phyloP scores from a whole-genome alignment of 2,888 invertebrate species.

The Drosophila cracens region DNA sequence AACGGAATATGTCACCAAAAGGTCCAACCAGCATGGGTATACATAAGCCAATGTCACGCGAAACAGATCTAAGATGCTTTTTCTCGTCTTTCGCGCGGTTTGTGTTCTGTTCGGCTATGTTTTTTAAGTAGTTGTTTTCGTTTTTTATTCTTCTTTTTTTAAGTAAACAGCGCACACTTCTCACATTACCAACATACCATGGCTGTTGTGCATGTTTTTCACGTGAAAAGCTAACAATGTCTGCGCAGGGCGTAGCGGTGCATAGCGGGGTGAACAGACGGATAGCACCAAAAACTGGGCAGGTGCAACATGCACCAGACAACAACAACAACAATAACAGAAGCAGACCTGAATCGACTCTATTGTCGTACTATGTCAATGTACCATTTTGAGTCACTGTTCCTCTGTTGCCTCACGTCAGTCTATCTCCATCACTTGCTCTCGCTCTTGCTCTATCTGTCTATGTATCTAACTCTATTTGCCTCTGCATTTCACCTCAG shows the following conservation, averaged over 20 bases:
- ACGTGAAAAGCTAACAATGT: constrained; percentile 55
- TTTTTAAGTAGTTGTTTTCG: constrained; percentile 4
- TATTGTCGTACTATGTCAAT: constrained; percentile 56
- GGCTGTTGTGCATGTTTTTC: constrained; percentile 56
- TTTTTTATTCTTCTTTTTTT: constrained; percentile 12
- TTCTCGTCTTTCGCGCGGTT: constrained; percentile 4
- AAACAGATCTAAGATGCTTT: constrained; percentile 28
- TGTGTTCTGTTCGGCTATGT: constrained; percentile 1
- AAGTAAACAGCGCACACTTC: constrained; percentile 53
- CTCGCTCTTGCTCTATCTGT: constrained; percentile 7
- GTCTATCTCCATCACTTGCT: constrained; percentile 1
- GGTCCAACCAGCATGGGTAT: not conserved
- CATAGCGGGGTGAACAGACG: not conserved
- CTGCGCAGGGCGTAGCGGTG: constrained; percentile 3
- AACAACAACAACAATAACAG: constrained; percentile 14
- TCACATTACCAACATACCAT: constrained; percentile 57
- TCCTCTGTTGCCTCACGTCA: constrained; percentile 7
- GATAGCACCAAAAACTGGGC: constrained; percentile 45
- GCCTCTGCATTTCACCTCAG: constrained; percentile 62
- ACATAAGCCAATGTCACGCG: constrained; percentile 14
- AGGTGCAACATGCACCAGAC: constrained; percentile 72
- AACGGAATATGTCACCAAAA: constrained; percentile 1
- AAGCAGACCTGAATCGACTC: constrained; percentile 4
- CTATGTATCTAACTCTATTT: constrained; percentile 23
- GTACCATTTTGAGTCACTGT: constrained; percentile 53